These are phyloP conservation scores for Ancistrus triradiatus DNA, from an alignment of 2,113 vertebrate species.

Conservation along the genomic window DNA sequence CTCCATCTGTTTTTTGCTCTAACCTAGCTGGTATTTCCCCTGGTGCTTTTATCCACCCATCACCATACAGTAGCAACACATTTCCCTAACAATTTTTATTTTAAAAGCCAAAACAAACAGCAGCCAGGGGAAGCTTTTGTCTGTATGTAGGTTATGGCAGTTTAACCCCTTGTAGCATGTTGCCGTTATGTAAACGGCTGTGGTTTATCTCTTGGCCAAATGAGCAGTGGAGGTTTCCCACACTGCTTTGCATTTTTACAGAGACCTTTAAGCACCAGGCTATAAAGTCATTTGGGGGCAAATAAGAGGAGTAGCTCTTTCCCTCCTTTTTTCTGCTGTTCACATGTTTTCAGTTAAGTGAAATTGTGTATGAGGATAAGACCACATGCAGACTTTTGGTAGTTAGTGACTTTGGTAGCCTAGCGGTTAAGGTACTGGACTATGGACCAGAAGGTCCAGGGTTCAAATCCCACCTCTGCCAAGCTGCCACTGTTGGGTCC, in stretches of 20 bases:
- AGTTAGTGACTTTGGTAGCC: no score
- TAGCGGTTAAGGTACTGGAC: no score
- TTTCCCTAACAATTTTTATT: conserved; percentile 8
- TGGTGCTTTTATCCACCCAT: conserved; percentile 9
- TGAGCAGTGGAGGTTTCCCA: conserved; percentile 52
- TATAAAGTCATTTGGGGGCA: conserved; percentile 12
- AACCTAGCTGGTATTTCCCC: conserved; percentile 2
- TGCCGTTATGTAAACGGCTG: conserved; percentile 57
- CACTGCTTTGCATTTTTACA: conserved; percentile 53
- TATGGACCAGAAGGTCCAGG: no score
- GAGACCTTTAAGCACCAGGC: conserved; percentile 40
- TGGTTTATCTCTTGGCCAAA: conserved; percentile 59
- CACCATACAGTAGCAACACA: background rate
- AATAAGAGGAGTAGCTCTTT: conserved; percentile 24
- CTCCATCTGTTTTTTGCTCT: background rate
- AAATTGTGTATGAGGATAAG: no score
- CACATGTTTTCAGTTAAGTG: conserved; percentile 38
- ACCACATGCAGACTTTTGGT: no score
- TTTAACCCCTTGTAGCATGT: conserved; percentile 51
- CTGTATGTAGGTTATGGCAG: conserved; percentile 51
- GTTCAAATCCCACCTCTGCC: no score
- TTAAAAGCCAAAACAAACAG: conserved; percentile 54
- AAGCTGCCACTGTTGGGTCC: no score
- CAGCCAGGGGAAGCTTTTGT: conserved; percentile 29
- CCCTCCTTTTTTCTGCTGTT: conserved; percentile 3